phyloP scores from a whole-genome alignment of 2,797 vertebrate genomes.

The Lepilemur ruficaudatus region DNA sequence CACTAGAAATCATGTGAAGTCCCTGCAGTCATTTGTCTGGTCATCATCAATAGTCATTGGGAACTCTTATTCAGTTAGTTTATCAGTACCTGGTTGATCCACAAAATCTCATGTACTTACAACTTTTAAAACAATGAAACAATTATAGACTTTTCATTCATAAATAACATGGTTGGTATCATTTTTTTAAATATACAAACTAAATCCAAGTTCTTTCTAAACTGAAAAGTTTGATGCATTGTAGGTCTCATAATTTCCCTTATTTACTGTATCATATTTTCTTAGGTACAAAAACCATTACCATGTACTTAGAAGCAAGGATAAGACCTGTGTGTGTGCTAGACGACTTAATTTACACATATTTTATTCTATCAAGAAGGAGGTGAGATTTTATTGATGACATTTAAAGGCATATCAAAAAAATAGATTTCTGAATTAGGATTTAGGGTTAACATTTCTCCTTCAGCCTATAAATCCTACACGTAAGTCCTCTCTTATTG shows the following conservation, averaged over 20 bases:
- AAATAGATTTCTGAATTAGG: constrained; percentile 43
- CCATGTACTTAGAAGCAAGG: neutral
- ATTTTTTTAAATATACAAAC: neutral
- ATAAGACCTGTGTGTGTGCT: neutral
- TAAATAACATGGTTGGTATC: neutral
- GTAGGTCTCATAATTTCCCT: neutral
- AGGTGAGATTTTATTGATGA: neutral
- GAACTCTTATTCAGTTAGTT: neutral
- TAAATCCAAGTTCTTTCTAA: neutral
- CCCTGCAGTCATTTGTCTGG: neutral
- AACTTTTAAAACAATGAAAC: neutral
- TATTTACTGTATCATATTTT: neutral
- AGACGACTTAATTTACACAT: neutral
- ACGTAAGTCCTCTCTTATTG: constrained; percentile 46
- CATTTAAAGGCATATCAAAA: constrained; percentile 40
- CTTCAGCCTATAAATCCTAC: neutral
- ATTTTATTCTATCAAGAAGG: neutral
- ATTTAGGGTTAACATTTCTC: constrained; percentile 46
- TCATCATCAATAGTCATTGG: neutral
- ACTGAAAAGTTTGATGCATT: neutral
- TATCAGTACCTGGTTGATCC: neutral
- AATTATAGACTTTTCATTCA: neutral
- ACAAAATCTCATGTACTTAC: neutral
- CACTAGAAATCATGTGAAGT: neutral
- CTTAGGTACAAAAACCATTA: neutral